Conservation (phyloP, 2,113 vertebrate species). For the Aspidoscelis tigris region DNA sequence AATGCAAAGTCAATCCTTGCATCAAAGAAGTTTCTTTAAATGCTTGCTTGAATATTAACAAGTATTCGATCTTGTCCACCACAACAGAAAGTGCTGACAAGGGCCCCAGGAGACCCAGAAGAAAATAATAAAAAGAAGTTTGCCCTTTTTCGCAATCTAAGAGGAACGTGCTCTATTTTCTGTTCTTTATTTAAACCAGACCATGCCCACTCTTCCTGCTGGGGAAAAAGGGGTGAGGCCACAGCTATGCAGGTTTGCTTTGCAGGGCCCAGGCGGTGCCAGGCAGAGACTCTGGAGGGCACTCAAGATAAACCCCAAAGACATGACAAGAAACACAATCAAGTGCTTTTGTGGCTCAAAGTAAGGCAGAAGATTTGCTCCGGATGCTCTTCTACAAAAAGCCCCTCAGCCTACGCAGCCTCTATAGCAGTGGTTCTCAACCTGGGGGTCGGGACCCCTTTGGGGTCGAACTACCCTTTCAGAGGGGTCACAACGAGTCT, state of each 20-base stretch:
- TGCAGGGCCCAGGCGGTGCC: background rate
- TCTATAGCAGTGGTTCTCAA: too few species aligned
- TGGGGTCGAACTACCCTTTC: too few species aligned
- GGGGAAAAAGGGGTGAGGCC: background rate
- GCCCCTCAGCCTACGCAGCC: too few species aligned
- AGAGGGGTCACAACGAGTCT: too few species aligned
- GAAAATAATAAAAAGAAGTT: background rate
- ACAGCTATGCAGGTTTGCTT: background rate
- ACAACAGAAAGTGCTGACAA: background rate
- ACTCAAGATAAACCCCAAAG: background rate
- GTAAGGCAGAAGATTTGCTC: background rate
- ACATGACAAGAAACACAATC: background rate
- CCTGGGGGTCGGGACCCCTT: too few species aligned
- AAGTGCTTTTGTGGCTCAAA: background rate
- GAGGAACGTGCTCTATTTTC: slow-evolving; percentile 27
- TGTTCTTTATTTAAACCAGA: slow-evolving; percentile 43
- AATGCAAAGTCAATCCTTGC: background rate
- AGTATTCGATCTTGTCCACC: background rate
- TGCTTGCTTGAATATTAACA: background rate
- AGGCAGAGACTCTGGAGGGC: too few species aligned
- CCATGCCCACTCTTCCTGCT: background rate
- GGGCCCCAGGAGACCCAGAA: slow-evolving; percentile 13
- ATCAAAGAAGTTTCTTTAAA: background rate
- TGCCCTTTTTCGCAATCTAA: slow-evolving; percentile 15
- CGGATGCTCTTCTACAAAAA: too few species aligned